Conservation (phyloP, 2,797 vertebrate genomes). For the Sebastolobus altivelis region DNA sequence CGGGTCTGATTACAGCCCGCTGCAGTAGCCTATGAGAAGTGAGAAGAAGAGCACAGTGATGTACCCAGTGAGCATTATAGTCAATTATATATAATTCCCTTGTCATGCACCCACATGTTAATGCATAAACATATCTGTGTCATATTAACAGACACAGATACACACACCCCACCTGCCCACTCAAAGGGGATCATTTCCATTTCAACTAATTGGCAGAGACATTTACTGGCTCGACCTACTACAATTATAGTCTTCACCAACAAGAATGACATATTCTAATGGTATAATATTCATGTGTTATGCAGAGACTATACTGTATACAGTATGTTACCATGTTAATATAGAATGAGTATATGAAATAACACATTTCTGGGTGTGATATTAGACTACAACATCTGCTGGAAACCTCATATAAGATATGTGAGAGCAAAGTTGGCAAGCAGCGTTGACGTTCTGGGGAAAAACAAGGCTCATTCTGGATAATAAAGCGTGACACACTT, state of each 20-base stretch:
- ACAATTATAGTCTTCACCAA: neutral
- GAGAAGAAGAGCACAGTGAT: slow-evolving; percentile 28
- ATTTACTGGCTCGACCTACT: neutral
- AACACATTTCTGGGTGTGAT: no score
- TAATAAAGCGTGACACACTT: neutral
- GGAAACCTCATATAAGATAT: neutral
- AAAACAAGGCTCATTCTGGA: neutral
- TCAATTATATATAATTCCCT: slow-evolving; percentile 44
- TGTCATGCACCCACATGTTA: slow-evolving; percentile 33
- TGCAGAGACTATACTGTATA: neutral
- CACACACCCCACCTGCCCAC: slow-evolving; percentile 1
- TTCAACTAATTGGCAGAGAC: neutral
- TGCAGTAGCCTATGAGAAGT: slow-evolving; percentile 40
- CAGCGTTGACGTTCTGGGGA: no score
- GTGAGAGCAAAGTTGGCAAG: neutral
- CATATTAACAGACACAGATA: neutral
- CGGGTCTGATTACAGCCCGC: slow-evolving; percentile 58
- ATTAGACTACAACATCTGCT: neutral
- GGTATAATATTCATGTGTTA: neutral
- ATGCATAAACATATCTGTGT: slow-evolving; percentile 1
- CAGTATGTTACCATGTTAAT: neutral
- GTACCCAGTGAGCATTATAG: slow-evolving; percentile 44
- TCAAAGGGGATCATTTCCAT: neutral
- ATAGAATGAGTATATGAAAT: no score
- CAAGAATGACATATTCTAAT: neutral